These are phyloP conservation scores for Sminthurinus aureus DNA, from an alignment of 2,888 invertebrate genomes.

Conservation along the genomic window DNA sequence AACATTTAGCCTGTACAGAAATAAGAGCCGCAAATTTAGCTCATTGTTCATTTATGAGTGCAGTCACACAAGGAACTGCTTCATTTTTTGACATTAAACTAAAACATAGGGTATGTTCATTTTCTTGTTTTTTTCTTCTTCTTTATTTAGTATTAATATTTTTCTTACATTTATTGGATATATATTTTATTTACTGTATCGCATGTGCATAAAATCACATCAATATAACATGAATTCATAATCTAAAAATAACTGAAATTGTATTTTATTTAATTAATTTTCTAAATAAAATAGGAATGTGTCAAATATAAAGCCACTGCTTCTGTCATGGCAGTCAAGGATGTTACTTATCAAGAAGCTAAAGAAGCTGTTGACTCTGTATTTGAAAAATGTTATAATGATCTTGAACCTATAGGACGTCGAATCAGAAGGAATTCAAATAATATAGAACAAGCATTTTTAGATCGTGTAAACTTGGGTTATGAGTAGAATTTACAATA, in stretches of 20 bases:
- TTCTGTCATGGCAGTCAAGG: conserved; percentile 83
- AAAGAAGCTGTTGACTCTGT: conserved; percentile 82
- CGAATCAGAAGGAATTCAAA: conserved; percentile 69
- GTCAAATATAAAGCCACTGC: conserved; percentile 86
- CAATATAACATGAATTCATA: too few relatives aligned
- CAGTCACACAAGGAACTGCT: conserved; percentile 79
- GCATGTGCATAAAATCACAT: background rate
- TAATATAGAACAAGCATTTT: conserved; percentile 78
- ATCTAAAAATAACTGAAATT: background rate
- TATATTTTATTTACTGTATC: background rate
- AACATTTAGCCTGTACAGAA: conserved; percentile 95
- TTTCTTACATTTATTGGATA: background rate
- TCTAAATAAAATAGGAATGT: conserved; percentile 72
- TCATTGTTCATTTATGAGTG: conserved; percentile 87
- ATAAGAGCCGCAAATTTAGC: conserved; percentile 92
- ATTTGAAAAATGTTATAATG: conserved; percentile 88
- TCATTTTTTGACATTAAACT: conserved; percentile 75
- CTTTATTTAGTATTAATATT: background rate
- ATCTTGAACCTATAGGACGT: conserved; percentile 79
- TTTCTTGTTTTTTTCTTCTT: conserved; percentile 6
- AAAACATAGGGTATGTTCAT: conserved; percentile 67
- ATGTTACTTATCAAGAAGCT: conserved; percentile 76
- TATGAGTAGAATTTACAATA: conserved; percentile 66
- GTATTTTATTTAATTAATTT: background rate
- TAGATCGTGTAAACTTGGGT: conserved; percentile 80